Percentiles rank a stretch among this genome's conserved stretches.
Evolutionary conservation across 2,113 vertebrate genomes (phyloP).

Genomic region (Podilymbus podiceps): DNA sequence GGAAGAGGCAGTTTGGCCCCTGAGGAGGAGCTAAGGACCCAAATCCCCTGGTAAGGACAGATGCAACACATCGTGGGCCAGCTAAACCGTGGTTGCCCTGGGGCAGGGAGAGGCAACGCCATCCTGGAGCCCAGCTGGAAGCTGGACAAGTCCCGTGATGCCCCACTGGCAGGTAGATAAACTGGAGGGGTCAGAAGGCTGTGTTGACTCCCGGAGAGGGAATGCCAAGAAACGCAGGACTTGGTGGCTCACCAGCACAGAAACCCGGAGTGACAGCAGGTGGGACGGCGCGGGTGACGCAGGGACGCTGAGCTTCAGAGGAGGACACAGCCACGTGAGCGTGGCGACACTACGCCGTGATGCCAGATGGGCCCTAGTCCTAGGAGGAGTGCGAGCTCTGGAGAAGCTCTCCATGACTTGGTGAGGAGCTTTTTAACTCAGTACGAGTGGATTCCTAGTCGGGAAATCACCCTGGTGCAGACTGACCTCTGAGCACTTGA

Average conservation of each 20-base stretch:
- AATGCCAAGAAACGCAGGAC: background rate
- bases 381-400: background rate
- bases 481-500: background rate
- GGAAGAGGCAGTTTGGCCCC: background rate
- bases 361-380: background rate
- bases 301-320: background rate
- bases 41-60: background rate
- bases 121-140: background rate
- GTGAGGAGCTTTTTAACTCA: background rate
- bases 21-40: background rate
- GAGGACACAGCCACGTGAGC: background rate
- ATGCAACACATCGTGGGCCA: background rate
- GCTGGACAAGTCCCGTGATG: background rate
- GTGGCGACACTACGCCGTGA: accelerated
- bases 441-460: background rate
- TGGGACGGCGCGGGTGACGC: background rate
- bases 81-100: background rate
- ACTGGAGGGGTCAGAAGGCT: background rate
- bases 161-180: background rate
- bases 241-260: background rate
- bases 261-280: background rate
- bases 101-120: background rate
- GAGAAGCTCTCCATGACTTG: background rate
- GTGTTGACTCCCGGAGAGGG: background rate
- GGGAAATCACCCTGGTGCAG: background rate